Base-by-base conservation (phyloP, 2,797 vertebrate genomes). In the Micropoecilia bifurca region DNA sequence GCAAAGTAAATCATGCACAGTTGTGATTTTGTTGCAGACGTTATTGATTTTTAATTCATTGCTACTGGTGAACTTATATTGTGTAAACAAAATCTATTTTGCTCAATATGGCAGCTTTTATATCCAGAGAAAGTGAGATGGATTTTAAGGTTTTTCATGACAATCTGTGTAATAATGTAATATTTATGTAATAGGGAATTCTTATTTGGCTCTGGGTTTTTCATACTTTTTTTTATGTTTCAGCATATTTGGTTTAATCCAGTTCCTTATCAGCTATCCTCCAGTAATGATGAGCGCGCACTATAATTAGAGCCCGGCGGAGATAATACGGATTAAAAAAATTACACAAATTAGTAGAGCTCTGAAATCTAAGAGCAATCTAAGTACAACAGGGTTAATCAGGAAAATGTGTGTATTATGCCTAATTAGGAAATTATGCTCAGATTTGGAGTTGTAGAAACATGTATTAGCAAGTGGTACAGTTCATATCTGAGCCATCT, bases 241-340 rank as follows among this genome's bases (percentile, higher is more conserved):
- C 77, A 72, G 33, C 45, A 75, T 71, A 45, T 82, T 79, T 73
- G 46, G 78, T 55, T 77, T 82, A 73, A 89, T 84, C 82, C 75
- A 45, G 50, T n/a, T 18, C 14, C 30, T 85, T 80, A 82, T 87
- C 76, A 80, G 83, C 83, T 33, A 1, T 55, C 76, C 81, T 75
- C 48, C 41, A 25, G 25, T 57, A 79, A 57, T 61, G 74, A 61
- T 61, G 53, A 76, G 25, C 59, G 69, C 73, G 12, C 53, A 69
- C 78, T 90, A 71, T 89, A 92, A 88, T 91, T 90, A 87, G 71
- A 43, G 9, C 33, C 33, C 79, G 61, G 85, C 76, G 66, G 71
- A 88, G 77, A 86, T 76, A 68, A 81, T 87, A 76, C 74, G 80
- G 90, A n/a, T 69, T 91, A 0, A 83, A 83, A 33, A 75, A 82